Percentiles rank a stretch among this genome's conserved stretches.
Evolutionary conservation across 2,113 vertebrate species (phyloP).

Genomic region (Thymallus thymallus): DNA sequence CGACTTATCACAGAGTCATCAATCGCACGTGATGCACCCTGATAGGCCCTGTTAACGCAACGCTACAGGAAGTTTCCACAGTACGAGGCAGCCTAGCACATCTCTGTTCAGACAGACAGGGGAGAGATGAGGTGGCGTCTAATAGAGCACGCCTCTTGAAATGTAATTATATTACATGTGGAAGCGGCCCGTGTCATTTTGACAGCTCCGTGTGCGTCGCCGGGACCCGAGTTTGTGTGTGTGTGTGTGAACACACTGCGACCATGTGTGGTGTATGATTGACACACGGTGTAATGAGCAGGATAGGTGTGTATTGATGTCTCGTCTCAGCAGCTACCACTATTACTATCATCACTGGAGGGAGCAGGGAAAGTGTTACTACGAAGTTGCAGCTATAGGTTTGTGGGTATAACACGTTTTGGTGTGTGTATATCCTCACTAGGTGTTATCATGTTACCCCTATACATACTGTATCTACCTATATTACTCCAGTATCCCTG

Average conservation of each 20-base stretch:
- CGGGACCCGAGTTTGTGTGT: neutral
- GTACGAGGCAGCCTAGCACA: neutral
- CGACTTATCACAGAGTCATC: constrained; percentile 70
- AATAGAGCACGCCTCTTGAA: constrained; percentile 37
- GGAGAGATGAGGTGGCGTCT: constrained; percentile 49
- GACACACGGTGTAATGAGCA: constrained; percentile 58
- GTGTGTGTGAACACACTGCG: constrained; percentile 9
- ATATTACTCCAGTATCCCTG: no score
- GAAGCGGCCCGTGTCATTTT: constrained; percentile 24
- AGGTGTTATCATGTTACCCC: no score
- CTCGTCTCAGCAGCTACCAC: constrained; percentile 20
- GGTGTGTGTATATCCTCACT: no score
- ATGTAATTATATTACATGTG: constrained; percentile 55
- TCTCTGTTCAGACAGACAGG: constrained; percentile 13
- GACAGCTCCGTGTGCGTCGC: constrained; percentile 25
- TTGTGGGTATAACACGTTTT: no score
- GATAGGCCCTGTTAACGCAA: constrained; percentile 37
- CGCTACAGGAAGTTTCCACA: no score
- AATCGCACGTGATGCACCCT: constrained; percentile 58
- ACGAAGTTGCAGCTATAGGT: no score
- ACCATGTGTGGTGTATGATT: constrained; percentile 53
- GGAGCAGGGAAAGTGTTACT: constrained; percentile 31
- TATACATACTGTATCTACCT: no score
- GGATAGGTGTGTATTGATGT: constrained; percentile 55
- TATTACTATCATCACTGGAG: constrained; percentile 48